These are phyloP conservation scores for Eurytoma californica DNA, from an alignment of 2,888 invertebrate genomes.

Conservation along the genomic window DNA sequence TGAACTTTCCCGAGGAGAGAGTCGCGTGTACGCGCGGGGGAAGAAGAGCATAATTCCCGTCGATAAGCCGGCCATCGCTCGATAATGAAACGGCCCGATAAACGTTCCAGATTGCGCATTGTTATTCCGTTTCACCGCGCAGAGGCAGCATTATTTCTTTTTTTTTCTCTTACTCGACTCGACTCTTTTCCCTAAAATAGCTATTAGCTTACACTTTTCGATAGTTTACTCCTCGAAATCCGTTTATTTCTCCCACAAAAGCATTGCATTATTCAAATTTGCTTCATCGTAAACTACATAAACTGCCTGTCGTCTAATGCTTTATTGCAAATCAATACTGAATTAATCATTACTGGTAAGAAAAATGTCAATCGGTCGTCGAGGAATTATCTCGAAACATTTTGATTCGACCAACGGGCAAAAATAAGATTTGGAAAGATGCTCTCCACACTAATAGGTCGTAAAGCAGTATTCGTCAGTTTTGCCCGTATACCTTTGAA, in stretches of 20 bases:
- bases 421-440: neutral
- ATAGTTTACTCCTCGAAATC: slow-evolving; percentile 15
- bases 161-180: neutral
- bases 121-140: slow-evolving; percentile 17
- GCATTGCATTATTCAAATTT: too few relatives aligned
- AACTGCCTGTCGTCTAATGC: too few relatives aligned
- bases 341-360: too few relatives aligned
- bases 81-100: slow-evolving; percentile 58
- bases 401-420: too few relatives aligned
- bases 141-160: neutral
- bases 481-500: neutral
- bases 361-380: too few relatives aligned
- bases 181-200: slow-evolving; percentile 8
- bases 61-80: slow-evolving; percentile 51
- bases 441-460: slow-evolving; percentile 23
- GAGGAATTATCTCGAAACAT: too few relatives aligned
- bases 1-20: slow-evolving; percentile 15
- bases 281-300: too few relatives aligned
- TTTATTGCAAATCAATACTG: too few relatives aligned
- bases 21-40: too few relatives aligned
- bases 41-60: slow-evolving; percentile 33
- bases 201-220: neutral
- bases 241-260: too few relatives aligned
- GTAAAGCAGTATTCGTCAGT: slow-evolving; percentile 2
- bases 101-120: slow-evolving; percentile 52